Base-by-base conservation (phyloP, 2,797 vertebrate species). In the Tokudaia muenninki region DNA sequence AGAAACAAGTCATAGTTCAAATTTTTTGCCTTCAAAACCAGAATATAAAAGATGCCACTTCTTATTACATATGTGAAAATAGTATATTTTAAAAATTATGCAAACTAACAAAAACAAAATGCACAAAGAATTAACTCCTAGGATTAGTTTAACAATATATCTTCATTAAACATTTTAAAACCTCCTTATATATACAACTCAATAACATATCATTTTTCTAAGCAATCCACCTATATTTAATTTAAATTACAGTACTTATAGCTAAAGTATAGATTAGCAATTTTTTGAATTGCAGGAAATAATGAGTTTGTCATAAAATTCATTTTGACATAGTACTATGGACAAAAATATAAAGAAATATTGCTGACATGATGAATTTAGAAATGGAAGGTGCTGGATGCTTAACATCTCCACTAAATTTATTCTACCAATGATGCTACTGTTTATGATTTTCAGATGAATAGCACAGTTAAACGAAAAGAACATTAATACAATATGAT, bases 401-500 rank as follows among this genome's bases (percentile, higher is more conserved):
- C 89, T 96, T 97, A 98, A 94, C 97, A 97, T 97, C 97, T 98
- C 75, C 94, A 96, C 97, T 97, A 98, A 98, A 98, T 98, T 97
- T 98, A 98, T 98, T 98, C 96, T 97, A 97, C 87, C 96, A 95
- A 97, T 97, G 97, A 98, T 98, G 98, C 92, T 98, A 98, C 97
- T 98, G 98, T 98, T 98, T 98, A 98, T 98, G 97, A 98, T 98
- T 98, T 98, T 98, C 97, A 98, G 98, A 98, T 97, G 97, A 98
- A 98, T 98, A 98, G 98, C 97, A 97, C 92, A 98, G 97, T 98
- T 98, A 98, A 98, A 98, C 97, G 98, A 98, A 98, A 96, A 96
- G 97, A 98, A 92, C 97, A 98, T 98, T 98, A 98, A 99, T 98
- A 98, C 98, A 98, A 98, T 98, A 98, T 98, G 98, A 98, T 98